phyloP scores from a whole-genome alignment of 2,888 invertebrate genomes.

The Calliscelio sp. region DNA sequence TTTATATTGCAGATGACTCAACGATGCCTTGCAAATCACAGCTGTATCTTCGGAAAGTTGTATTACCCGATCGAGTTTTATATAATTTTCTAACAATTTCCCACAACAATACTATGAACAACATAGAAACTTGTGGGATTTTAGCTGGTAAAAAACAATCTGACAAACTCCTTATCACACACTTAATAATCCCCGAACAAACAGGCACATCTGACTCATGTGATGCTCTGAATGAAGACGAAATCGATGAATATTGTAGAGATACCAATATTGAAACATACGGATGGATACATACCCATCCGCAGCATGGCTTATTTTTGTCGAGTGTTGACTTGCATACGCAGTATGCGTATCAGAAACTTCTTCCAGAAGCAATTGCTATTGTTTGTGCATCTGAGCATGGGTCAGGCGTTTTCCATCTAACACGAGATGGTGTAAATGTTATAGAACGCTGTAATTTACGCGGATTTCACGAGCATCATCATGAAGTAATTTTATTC shows the following conservation, averaged over 20 bases:
- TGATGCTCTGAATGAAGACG: neutral
- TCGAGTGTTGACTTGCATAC: slow-evolving; percentile 26
- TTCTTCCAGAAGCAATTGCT: slow-evolving; percentile 24
- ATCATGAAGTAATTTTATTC: too few species aligned
- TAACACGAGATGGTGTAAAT: slow-evolving; percentile 2
- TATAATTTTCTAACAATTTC: slow-evolving; percentile 18
- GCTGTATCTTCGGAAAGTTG: neutral
- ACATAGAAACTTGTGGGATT: slow-evolving; percentile 21
- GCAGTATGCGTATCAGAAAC: slow-evolving; percentile 17
- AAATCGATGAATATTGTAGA: neutral
- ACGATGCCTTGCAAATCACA: too few species aligned
- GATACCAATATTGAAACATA: neutral
- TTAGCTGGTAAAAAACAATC: slow-evolving; percentile 9
- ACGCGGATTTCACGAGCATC: slow-evolving; percentile 3
- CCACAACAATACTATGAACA: slow-evolving; percentile 4
- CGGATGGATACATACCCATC: slow-evolving; percentile 37
- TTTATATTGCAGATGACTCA: too few species aligned
- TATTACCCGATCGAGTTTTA: neutral
- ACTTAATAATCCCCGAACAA: slow-evolving; percentile 34
- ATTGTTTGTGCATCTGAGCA: neutral
- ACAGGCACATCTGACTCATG: slow-evolving; percentile 3
- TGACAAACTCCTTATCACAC: neutral
- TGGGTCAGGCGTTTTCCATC: neutral
- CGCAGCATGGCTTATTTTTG: slow-evolving; percentile 17
- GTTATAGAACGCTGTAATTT: neutral